These are phyloP conservation scores for Adela reaumurella DNA, from an alignment of 2,888 invertebrate genomes.

Conservation along the genomic window DNA sequence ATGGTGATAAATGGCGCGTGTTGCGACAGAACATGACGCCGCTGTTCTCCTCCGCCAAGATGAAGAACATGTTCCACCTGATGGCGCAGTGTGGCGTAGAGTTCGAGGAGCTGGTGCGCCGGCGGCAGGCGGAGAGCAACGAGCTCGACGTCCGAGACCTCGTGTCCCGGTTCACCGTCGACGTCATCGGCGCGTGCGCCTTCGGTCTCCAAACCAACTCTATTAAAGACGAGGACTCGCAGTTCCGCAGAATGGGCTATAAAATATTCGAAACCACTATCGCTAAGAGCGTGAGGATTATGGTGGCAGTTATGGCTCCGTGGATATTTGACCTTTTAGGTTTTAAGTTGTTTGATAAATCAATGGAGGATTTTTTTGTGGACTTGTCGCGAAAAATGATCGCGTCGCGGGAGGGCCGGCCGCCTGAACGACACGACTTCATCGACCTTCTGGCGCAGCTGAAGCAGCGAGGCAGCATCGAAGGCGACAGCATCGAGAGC, in stretches of 20 bases:
- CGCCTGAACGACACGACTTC: slow-evolving; percentile 25
- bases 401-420: slow-evolving; percentile 19
- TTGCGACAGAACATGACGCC: slow-evolving; percentile 30
- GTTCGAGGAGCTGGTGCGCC: slow-evolving; percentile 18
- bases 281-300: slow-evolving; percentile 18
- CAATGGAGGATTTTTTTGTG: not conserved
- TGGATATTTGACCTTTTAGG: not conserved
- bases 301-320: slow-evolving; percentile 10
- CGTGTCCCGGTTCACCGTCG: slow-evolving; percentile 27
- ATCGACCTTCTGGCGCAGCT: slow-evolving; percentile 26
- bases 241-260: slow-evolving; percentile 20
- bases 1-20: slow-evolving; percentile 33
- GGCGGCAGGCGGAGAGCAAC: slow-evolving; percentile 3
- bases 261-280: slow-evolving; percentile 19
- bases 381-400: slow-evolving; percentile 6
- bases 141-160: slow-evolving; percentile 19
- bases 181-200: slow-evolving; percentile 25
- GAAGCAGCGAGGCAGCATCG: slow-evolving; percentile 19
- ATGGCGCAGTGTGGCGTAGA: slow-evolving; percentile 21
- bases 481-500: slow-evolving; percentile 23
- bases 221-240: slow-evolving; percentile 20
- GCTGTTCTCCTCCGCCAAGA: slow-evolving; percentile 30
- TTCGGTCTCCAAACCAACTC: slow-evolving; percentile 30
- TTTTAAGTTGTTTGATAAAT: not conserved
- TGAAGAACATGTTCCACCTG: slow-evolving; percentile 35